phyloP scores from a whole-genome alignment of 2,888 invertebrate genomes.

The Drosophila nigricruria region DNA sequence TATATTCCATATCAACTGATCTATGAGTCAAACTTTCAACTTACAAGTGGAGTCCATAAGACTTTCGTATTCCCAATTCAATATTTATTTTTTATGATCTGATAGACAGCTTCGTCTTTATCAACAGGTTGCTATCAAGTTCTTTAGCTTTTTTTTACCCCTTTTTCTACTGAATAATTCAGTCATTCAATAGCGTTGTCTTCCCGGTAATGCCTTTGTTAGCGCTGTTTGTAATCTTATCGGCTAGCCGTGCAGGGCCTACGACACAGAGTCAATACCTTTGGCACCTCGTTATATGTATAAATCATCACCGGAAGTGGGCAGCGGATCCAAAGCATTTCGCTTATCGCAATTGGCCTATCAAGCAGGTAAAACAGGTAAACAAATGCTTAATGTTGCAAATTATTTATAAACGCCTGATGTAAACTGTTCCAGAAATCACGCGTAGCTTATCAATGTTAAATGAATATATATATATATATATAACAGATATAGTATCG shows the following conservation, averaged over 20 bases:
- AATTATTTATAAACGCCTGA: slow-evolving; percentile 59
- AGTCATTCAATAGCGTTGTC: slow-evolving; percentile 30
- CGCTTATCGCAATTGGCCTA: slow-evolving; percentile 48
- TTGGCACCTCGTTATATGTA: slow-evolving; percentile 30
- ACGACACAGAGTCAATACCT: slow-evolving; percentile 61
- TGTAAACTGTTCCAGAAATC: slow-evolving; percentile 42
- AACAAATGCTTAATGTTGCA: slow-evolving; percentile 27
- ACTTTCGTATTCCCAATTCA: background rate
- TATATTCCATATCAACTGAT: background rate
- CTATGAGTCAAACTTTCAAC: background rate
- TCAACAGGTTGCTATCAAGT: slow-evolving; percentile 6
- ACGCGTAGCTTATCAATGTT: slow-evolving; percentile 36
- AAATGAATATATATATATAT: background rate
- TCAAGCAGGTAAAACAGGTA: slow-evolving; percentile 12
- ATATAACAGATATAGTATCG: slow-evolving; percentile 24
- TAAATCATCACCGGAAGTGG: slow-evolving; percentile 73
- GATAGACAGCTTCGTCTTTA: background rate
- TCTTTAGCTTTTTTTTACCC: slow-evolving; percentile 10
- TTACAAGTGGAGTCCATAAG: background rate
- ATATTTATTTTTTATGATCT: background rate
- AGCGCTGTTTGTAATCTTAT: slow-evolving; percentile 58
- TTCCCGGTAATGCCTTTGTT: slow-evolving; percentile 36
- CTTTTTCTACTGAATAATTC: slow-evolving; percentile 14
- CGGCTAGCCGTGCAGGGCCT: slow-evolving; percentile 46
- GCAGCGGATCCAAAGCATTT: slow-evolving; percentile 20